Evolutionary conservation across 2,113 vertebrate species (phyloP), one percentile per base, ranked within the genome.

Genomic region (Hiodon tergisus): DNA sequence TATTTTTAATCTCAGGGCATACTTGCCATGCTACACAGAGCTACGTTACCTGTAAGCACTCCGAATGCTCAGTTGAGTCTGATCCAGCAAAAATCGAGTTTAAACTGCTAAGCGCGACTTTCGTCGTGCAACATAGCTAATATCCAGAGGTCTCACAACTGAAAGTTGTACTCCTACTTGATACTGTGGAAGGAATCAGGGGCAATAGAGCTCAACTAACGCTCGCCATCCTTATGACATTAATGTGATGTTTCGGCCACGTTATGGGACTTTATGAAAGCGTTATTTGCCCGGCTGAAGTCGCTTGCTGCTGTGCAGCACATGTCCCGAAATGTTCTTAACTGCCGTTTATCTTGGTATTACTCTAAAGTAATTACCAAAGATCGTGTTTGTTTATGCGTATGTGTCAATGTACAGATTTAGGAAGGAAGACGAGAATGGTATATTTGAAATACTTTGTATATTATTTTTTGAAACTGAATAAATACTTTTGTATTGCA

Each of bases 1-100:
- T 6, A 16, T 76, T 62, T 81, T 78, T 68, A 78, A 75, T 55
- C 5, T 7, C 46, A n/a, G 71, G 17, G 31, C 17, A 17, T 31
- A 13, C 50, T 9, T 73, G 5, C n/a, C 31, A 17, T 6, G 0
- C 17, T 13, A 9, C 13, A 59, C 58, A 59, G 58, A 14, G 58
- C 14, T 59, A 2, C 14, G 58, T 59, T 11, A 60, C 4, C 47
- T 48, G 31, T 50, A 71, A 71, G 59, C 57, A 71, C 70, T 59
- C 55, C 70, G 55, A 52, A 68, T 50, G n/a, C n/a, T 10, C 57
- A 59, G 58, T 31, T 71, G 11, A 6, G 5, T 10, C 14, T 13
- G 51, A 69, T 48, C 52, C 52, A 51, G n/a, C 50, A 68, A 67
- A 68, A 68, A 50, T 11, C 51, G 66, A 14, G 51, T 48, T 67